Base-by-base conservation (phyloP, 2,888 invertebrate species). In the Atrina japonica region DNA sequence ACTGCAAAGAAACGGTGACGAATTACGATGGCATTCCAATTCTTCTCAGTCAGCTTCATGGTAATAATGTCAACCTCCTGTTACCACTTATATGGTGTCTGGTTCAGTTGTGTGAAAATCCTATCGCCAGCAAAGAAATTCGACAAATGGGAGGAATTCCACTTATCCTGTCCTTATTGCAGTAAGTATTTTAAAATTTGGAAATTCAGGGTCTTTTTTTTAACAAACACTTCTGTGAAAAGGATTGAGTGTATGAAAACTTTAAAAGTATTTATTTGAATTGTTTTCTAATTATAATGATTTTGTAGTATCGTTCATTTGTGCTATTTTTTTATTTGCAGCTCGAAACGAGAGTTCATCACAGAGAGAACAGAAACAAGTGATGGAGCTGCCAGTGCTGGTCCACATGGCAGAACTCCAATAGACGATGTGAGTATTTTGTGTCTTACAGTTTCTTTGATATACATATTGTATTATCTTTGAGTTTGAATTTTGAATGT, bases 71-170 rank as follows among this genome's bases (percentile, higher is more conserved):
- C n/a, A 89, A 90, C 41, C 81, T 91, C 52, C 85, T 91, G 64
- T 90, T 89, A 87, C 89, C 91, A 70, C 86, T 91, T 7, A 89
- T 91, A 9, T 91, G 91, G 91, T 90, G 91, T 70, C 80, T 91
- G 29, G 90, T 90, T 0, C 89, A 89, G 70, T 78, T 91, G 64
- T 89, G 91, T 73, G 88, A 89, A 25, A 89, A 91, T 76, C 79
- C 81, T n/a, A 90, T 91, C 56, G 86, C 88, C 43, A 86, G 89
- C 35, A 83, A 88, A 69, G 90, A 91, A 70, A 88, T 91, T 58
- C 83, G 90, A 49, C 87, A 87, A 74, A 83, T 89, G 63, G 91
- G 91, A 5, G 91, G 91, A 2, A 89, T 91, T 30, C 89, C 90
- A 3, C 84, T 91, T 2, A 81, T 91, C 0, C 82, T 92, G 14